A percentile compares a stretch with the other conserved stretches of the same genome.
These are phyloP conservation scores for Eilema sororculum DNA, from an alignment of 2,888 invertebrate species.

Conservation along the genomic window DNA sequence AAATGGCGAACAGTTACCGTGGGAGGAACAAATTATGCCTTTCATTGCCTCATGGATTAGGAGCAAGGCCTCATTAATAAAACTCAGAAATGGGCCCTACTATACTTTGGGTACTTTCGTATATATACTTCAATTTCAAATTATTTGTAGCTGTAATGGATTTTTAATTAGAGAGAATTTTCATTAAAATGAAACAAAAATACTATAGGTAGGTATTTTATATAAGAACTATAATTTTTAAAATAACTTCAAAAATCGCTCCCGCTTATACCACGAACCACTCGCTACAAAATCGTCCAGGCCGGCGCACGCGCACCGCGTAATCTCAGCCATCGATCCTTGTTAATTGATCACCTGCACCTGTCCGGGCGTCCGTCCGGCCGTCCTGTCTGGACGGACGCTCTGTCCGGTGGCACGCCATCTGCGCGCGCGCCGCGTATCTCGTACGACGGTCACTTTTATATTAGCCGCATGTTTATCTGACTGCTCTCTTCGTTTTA, in stretches of 20 bases:
- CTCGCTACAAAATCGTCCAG: conserved; percentile 28
- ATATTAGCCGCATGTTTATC: conserved; percentile 49
- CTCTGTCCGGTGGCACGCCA: conserved; percentile 47
- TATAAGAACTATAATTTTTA: too few species aligned
- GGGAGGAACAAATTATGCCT: too few species aligned
- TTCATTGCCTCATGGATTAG: not conserved
- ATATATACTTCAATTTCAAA: too few species aligned
- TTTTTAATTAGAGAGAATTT: too few species aligned
- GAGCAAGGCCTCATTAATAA: not conserved
- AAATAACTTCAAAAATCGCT: conserved; percentile 21
- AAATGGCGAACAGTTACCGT: not conserved
- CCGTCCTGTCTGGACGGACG: conserved; percentile 37
- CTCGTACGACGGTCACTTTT: conserved; percentile 49
- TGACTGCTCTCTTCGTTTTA: conserved; percentile 23
- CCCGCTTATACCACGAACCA: conserved; percentile 10
- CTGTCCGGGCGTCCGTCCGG: conserved; percentile 58
- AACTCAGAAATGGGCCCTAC: too few species aligned
- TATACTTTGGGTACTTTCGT: too few species aligned
- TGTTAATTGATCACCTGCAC: conserved; percentile 81
- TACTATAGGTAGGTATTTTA: too few species aligned
- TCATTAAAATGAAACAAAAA: too few species aligned
- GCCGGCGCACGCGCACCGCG: conserved; percentile 67
- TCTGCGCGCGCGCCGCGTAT: conserved; percentile 59
- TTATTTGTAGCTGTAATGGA: too few species aligned
- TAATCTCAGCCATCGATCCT: conserved; percentile 76